A percentile compares a stretch with the other conserved stretches of the same genome.
Evolutionary conservation across 1,140 invertebrate genomes (phyloP).

Genomic region (Neuroterus valhalla): DNA sequence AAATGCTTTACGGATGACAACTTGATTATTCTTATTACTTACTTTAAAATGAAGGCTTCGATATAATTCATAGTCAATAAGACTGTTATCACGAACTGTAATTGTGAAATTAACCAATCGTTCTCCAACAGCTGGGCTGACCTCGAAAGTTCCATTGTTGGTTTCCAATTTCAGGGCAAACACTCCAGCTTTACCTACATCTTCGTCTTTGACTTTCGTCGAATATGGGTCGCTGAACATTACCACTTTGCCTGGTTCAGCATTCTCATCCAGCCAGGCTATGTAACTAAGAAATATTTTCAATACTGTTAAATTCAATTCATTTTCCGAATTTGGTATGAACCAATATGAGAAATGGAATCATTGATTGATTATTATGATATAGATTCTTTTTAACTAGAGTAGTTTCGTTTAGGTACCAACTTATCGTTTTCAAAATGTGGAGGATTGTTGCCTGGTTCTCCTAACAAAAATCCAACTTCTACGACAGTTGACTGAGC

Average conservation of each 20-base stretch:
- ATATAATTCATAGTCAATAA: constrained; percentile 88
- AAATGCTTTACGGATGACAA: no score
- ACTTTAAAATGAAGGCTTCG: constrained; percentile 84
- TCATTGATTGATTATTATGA: no score
- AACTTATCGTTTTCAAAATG: constrained; percentile 87
- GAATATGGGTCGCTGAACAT: constrained; percentile 82
- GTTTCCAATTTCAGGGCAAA: constrained; percentile 86
- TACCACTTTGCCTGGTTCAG: constrained; percentile 84
- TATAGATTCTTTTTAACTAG: no score
- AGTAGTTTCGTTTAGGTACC: constrained; percentile 57
- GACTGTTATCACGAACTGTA: constrained; percentile 85
- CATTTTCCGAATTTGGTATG: no score
- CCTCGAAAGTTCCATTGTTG: constrained; percentile 91
- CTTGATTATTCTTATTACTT: constrained; percentile 40
- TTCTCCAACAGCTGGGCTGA: constrained; percentile 90
- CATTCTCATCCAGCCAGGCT: constrained; percentile 87
- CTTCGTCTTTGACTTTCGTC: constrained; percentile 84
- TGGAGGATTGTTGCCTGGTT: constrained; percentile 83
- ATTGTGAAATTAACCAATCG: constrained; percentile 87
- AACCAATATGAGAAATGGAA: no score
- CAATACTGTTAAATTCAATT: no score
- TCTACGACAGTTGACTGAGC: constrained; percentile 86
- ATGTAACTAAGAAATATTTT: constrained; percentile 78
- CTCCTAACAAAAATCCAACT: constrained; percentile 86
- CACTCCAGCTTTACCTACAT: constrained; percentile 88